Conservation (phyloP, 2,797 vertebrate species). For the Cossypha dichroa region DNA sequence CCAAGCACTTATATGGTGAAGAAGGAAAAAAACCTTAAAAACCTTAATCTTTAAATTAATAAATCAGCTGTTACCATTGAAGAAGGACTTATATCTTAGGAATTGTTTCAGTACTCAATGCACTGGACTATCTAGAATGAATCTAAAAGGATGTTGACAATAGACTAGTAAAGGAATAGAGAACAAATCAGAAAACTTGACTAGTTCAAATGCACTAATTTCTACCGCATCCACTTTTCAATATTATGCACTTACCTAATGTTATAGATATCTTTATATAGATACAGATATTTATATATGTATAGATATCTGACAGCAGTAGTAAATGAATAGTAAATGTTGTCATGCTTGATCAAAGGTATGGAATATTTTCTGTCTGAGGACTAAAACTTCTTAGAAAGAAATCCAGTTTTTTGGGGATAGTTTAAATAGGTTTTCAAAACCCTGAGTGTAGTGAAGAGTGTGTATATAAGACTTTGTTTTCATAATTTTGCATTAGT, state of each 20-base stretch:
- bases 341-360: neutral
- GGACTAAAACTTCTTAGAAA: neutral
- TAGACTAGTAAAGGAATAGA: neutral
- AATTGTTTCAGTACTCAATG: neutral
- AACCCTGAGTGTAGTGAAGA: neutral
- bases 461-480: neutral
- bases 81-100: neutral
- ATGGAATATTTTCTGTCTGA: neutral
- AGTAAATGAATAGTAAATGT: neutral
- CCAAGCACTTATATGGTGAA: neutral
- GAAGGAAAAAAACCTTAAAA: neutral
- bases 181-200: neutral
- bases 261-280: neutral
- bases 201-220: neutral
- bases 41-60: neutral
- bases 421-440: neutral
- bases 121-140: neutral
- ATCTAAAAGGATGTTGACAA: neutral
- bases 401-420: fast-evolving
- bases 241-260: neutral
- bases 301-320: neutral
- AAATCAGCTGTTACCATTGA: neutral
- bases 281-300: too few relatives aligned
- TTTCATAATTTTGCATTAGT: neutral
- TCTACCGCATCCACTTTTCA: neutral